Evolutionary conservation across 2,113 vertebrate genomes (phyloP).

Genomic region (Oreochromis aureus): DNA sequence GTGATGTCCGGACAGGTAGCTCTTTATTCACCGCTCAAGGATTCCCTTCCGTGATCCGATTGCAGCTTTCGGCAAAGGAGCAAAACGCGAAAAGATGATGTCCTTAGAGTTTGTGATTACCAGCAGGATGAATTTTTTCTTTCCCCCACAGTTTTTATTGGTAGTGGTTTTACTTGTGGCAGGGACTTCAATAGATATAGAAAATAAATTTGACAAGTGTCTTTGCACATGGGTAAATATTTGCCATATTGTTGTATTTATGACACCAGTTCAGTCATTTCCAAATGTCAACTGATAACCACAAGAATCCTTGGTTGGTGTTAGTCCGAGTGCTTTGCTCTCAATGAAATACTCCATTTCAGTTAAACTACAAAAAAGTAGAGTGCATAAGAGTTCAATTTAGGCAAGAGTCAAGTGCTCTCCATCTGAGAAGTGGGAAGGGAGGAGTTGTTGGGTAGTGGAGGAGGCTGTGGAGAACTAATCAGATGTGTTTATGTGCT

Average conservation of each 20-base stretch:
- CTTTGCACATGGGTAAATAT: background rate
- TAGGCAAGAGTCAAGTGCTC: slow-evolving; percentile 65
- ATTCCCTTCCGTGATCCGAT: slow-evolving; percentile 3
- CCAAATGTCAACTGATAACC: slow-evolving; percentile 17
- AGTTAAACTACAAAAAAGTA: slow-evolving; percentile 26
- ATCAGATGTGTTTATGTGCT: slow-evolving; percentile 48
- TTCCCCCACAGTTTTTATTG: background rate
- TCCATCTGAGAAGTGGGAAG: slow-evolving; percentile 34
- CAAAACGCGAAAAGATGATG: background rate
- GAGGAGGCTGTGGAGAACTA: slow-evolving; percentile 29
- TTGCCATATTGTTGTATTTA: background rate
- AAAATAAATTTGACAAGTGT: background rate
- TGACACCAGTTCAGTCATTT: background rate
- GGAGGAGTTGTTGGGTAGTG: background rate
- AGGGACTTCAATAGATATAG: background rate
- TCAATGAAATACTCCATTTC: slow-evolving; percentile 20
- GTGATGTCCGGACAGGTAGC: slow-evolving; percentile 24
- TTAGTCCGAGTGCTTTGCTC: background rate
- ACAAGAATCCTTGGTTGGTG: slow-evolving; percentile 1
- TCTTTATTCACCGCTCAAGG: background rate
- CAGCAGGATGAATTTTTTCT: background rate
- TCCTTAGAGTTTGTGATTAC: background rate
- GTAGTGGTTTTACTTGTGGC: background rate
- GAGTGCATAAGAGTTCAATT: slow-evolving; percentile 49
- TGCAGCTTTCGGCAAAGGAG: background rate